Evolutionary conservation across 2,113 vertebrate species (phyloP).

Genomic region (Balaeniceps rex): DNA sequence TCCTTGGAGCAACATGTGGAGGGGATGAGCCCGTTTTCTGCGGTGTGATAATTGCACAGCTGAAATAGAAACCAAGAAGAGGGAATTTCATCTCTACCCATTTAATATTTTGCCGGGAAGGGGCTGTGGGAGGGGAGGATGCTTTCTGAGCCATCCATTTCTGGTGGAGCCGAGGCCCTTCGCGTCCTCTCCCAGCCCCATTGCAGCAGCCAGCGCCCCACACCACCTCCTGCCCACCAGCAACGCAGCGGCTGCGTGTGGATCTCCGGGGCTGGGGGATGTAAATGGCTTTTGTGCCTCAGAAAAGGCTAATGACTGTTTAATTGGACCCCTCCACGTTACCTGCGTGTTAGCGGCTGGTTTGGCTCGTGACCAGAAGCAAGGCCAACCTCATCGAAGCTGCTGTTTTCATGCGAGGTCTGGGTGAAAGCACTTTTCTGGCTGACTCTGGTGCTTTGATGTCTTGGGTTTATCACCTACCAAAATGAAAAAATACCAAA

Average conservation of each 20-base stretch:
- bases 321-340: accelerated
- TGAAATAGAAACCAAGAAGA: neutral
- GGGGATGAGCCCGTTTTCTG: neutral
- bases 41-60: too few relatives aligned
- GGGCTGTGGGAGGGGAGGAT: neutral
- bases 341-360: neutral
- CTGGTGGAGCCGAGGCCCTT: neutral
- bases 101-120: neutral
- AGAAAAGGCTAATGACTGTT: neutral
- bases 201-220: neutral
- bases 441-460: neutral
- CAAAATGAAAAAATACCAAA: neutral
- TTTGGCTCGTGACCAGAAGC: neutral
- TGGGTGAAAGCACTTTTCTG: neutral
- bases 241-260: neutral
- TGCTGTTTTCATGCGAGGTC: neutral
- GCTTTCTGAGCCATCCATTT: neutral
- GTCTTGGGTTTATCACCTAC: neutral
- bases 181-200: neutral
- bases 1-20: neutral
- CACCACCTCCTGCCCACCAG: neutral
- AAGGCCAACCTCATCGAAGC: neutral
- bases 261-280: neutral
- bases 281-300: neutral
- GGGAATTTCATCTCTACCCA: neutral